Conservation (phyloP, 2,888 invertebrate genomes). For the Callyntrura sp. region DNA sequence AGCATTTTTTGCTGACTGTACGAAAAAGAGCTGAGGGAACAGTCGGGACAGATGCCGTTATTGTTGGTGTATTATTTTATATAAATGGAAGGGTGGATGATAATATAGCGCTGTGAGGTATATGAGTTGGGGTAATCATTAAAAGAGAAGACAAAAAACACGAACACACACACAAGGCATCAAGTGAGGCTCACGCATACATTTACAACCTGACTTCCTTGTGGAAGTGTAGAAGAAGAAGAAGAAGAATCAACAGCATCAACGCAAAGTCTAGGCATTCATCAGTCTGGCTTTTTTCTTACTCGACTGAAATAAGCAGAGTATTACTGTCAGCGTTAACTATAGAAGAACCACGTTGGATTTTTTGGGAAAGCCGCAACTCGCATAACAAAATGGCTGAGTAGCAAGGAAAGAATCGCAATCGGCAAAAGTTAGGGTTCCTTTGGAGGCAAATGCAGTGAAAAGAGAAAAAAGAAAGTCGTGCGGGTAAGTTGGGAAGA, state of each 20-base stretch:
- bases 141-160: background rate
- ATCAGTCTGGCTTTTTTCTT: slow-evolving; percentile 36
- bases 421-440: slow-evolving; percentile 54
- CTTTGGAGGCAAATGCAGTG: slow-evolving; percentile 52
- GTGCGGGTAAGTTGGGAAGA: slow-evolving; percentile 29
- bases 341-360: background rate
- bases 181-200: background rate
- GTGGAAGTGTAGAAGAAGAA: background rate
- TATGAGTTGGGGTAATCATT: slow-evolving; percentile 33
- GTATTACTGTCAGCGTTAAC: too few relatives aligned
- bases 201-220: background rate
- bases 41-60: slow-evolving; percentile 55
- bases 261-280: slow-evolving; percentile 35
- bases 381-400: slow-evolving; percentile 23
- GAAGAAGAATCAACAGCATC: slow-evolving; percentile 54
- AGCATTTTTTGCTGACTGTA: slow-evolving; percentile 62
- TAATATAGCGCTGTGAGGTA: too few relatives aligned
- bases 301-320: background rate
- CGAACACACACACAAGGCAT: background rate
- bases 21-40: slow-evolving; percentile 23
- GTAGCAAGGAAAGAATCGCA: slow-evolving; percentile 34
- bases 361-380: slow-evolving; percentile 36
- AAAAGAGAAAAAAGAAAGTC: slow-evolving; percentile 34
- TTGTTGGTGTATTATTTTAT: slow-evolving; percentile 18
- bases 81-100: too few relatives aligned